Evolutionary conservation across 2,888 invertebrate species (phyloP).

Genomic region (Erebia palarica): DNA sequence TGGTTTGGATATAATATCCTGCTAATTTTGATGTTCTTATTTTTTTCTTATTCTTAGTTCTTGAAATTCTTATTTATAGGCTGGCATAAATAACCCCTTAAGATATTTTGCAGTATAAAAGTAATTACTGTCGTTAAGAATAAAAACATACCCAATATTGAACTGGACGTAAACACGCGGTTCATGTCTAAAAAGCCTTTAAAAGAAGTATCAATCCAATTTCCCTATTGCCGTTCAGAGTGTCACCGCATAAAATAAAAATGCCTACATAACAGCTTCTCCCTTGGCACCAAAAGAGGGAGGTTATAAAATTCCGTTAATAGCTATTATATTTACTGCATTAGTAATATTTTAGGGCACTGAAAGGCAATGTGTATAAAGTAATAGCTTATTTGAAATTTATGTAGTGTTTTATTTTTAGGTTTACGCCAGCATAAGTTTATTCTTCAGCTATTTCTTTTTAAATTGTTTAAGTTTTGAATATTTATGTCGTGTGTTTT

Average conservation of each 20-base stretch:
- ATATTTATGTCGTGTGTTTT: no score
- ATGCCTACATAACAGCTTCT: conserved; percentile 72
- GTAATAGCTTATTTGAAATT: conserved; percentile 37
- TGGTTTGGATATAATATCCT: not conserved
- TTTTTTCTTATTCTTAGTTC: no score
- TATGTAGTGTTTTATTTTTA: conserved; percentile 16
- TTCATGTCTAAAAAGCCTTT: conserved; percentile 76
- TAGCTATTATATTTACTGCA: conserved; percentile 67
- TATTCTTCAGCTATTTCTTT: not conserved
- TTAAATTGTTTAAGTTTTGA: no score
- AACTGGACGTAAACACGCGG: conserved; percentile 61
- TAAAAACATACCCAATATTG: conserved; percentile 60
- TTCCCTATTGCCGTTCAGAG: conserved; percentile 76
- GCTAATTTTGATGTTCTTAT: not conserved
- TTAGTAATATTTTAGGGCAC: conserved; percentile 48
- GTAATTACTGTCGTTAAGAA: conserved; percentile 60
- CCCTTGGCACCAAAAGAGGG: conserved; percentile 50
- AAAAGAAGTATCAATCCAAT: conserved; percentile 80
- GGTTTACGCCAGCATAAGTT: conserved; percentile 1
- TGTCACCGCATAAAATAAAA: conserved; percentile 79
- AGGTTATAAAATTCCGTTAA: conserved; percentile 73
- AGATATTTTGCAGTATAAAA: conserved; percentile 45
- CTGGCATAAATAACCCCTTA: conserved; percentile 19
- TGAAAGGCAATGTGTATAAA: conserved; percentile 32
- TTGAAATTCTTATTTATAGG: not conserved